phyloP scores from a whole-genome alignment of 2,888 invertebrate species.

The Drosophila mulleri region DNA sequence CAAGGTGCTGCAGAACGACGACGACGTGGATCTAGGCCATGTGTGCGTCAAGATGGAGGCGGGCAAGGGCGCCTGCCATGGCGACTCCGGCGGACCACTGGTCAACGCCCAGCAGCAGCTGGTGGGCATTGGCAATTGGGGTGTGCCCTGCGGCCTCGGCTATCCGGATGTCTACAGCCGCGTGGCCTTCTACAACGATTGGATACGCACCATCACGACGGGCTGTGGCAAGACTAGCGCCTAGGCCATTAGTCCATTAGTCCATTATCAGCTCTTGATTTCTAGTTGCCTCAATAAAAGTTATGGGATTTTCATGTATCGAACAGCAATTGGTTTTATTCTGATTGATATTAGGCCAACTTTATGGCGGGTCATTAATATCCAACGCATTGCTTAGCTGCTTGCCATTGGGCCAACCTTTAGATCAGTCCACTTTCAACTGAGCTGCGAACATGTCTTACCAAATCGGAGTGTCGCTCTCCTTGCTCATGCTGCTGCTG shows the following conservation, averaged over 20 bases:
- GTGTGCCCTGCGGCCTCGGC: slow-evolving; percentile 77
- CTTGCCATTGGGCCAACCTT: slow-evolving; percentile 12
- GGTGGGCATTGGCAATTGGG: slow-evolving; percentile 80
- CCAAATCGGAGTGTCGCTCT: slow-evolving; percentile 27
- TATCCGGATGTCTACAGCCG: slow-evolving; percentile 79
- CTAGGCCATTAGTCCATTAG: slow-evolving; percentile 32
- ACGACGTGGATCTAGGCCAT: slow-evolving; percentile 86
- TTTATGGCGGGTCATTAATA: slow-evolving; percentile 67
- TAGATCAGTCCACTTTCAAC: slow-evolving; percentile 58
- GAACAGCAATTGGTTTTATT: slow-evolving; percentile 35
- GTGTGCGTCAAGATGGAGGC: slow-evolving; percentile 86
- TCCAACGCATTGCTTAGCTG: slow-evolving; percentile 50
- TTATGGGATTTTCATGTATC: slow-evolving; percentile 59
- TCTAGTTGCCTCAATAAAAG: slow-evolving; percentile 49
- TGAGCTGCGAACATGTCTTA: slow-evolving; percentile 56
- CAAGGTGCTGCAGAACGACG: slow-evolving; percentile 84
- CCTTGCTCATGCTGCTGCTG: slow-evolving; percentile 27
- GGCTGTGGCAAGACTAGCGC: slow-evolving; percentile 43
- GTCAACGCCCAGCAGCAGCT: slow-evolving; percentile 60
- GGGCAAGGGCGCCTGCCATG: slow-evolving; percentile 86
- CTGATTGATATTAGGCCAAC: slow-evolving; percentile 47
- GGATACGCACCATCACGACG: slow-evolving; percentile 68
- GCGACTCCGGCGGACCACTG: slow-evolving; percentile 78
- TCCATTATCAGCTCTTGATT: slow-evolving; percentile 33
- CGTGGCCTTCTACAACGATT: slow-evolving; percentile 75